These are phyloP conservation scores for Lycaena phlaeas DNA, from an alignment of 2,888 invertebrate species.

Conservation along the genomic window DNA sequence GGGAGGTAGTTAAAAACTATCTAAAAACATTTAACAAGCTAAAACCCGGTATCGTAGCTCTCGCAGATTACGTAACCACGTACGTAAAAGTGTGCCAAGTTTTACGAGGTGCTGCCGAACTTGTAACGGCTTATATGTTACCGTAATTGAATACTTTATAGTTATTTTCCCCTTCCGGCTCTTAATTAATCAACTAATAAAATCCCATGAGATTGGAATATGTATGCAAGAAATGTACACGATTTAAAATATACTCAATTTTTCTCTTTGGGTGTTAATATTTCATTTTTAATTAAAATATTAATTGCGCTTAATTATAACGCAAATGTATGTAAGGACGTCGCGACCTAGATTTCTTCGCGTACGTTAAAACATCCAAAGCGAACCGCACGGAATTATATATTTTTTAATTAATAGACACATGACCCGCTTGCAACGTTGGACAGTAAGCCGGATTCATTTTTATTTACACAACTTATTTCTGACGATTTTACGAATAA, in stretches of 20 bases:
- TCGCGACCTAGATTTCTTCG: background rate
- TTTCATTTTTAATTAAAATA: slow-evolving; percentile 8
- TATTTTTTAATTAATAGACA: slow-evolving; percentile 8
- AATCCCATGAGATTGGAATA: too few species aligned
- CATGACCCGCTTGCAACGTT: slow-evolving; percentile 1
- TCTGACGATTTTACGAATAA: background rate
- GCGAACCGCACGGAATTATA: slow-evolving; percentile 1
- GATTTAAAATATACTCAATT: too few species aligned
- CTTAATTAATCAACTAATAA: too few species aligned
- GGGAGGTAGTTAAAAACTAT: slow-evolving; percentile 8
- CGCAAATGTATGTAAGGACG: slow-evolving; percentile 7
- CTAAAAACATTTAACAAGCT: slow-evolving; percentile 5
- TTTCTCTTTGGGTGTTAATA: background rate
- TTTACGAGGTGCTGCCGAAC: slow-evolving; percentile 15
- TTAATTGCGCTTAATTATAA: slow-evolving; percentile 7
- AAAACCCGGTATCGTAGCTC: background rate
- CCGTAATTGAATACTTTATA: slow-evolving; percentile 16
- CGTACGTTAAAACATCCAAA: background rate
- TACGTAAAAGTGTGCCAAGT: slow-evolving; percentile 8
- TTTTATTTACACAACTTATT: background rate
- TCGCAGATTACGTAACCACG: slow-evolving; percentile 4
- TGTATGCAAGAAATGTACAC: too few species aligned
- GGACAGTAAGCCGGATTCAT: background rate
- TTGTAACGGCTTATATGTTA: slow-evolving; percentile 16
- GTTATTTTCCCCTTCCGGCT: too few species aligned